Conservation (phyloP, 2,888 invertebrate species). For the Aspidiotus destructor region DNA sequence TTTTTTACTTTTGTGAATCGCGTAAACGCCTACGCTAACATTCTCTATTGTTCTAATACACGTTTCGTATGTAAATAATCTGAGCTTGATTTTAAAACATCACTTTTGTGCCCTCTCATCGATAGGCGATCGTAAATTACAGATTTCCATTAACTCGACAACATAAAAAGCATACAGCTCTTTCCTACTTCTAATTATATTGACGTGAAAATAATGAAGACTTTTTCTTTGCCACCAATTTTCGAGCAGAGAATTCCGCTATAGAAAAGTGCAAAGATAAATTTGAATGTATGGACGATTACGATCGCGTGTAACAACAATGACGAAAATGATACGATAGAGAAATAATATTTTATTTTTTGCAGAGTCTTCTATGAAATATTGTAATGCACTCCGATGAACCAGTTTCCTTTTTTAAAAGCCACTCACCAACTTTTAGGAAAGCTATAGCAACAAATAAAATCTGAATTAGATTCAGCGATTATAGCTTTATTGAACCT, state of each 20-base stretch:
- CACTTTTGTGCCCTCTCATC: not conserved
- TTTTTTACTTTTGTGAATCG: slow-evolving; percentile 4
- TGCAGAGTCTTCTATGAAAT: no score
- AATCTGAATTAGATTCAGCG: not conserved
- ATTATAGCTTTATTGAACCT: not conserved
- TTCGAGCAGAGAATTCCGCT: not conserved
- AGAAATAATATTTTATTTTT: no score
- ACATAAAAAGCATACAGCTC: not conserved
- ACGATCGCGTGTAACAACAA: no score
- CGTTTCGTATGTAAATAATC: not conserved
- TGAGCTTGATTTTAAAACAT: not conserved
- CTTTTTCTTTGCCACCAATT: not conserved
- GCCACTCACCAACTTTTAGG: no score
- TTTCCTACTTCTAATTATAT: no score
- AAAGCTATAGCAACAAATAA: slow-evolving; percentile 1
- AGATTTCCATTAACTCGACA: not conserved
- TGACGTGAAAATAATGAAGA: slow-evolving; percentile 1
- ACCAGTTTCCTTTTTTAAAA: no score
- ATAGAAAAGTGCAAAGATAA: no score
- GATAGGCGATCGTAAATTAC: not conserved
- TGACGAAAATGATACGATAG: no score
- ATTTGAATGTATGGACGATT: no score
- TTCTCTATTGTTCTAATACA: not conserved
- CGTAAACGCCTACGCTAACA: slow-evolving; percentile 4
- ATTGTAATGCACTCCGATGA: no score